Base-by-base conservation (phyloP, 2,797 vertebrate genomes). In the Sebastolobus alascanus region DNA sequence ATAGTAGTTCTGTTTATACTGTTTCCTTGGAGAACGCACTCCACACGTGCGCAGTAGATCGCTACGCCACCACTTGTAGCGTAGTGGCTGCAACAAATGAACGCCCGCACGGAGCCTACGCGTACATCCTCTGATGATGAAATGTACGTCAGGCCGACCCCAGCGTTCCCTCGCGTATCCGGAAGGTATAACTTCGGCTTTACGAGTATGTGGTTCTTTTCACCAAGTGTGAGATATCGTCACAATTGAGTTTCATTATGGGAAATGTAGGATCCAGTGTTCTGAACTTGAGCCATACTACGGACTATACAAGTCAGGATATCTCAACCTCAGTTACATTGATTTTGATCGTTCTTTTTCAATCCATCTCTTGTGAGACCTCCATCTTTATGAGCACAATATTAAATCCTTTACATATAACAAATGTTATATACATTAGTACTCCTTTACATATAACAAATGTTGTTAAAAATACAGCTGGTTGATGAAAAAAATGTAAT, bases 61-160 rank as follows among this genome's bases (percentile, higher is more conserved):
- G 16, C 6, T 18, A 46, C 7, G 16, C 7, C 8, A 20, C 43
- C 43, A 18, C 43, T 46, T 46, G 43, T 46, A 46, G 16, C 16
- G 16, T 18, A 46, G 43, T 46, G 43, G 43, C 43, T 18, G 43
- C 43, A 46, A 46, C 16, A 46, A 46, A 46, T 20, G 43, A 46
- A 46, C 0, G 43, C 16, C 43, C 0, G 16, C 43, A 46, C 43
- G 18, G 7, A 7, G 16, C 43, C 43, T 0, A 46, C 3, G 16
- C 43, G 43, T 8, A 46, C 43, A 46, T 18, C 43, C 43, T 20
- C 43, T 18, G 43, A 46, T 20, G 43, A 18, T 2, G 43, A 46
- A 18, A 8, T 46, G 8, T 8, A 18, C 43, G 2, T 46, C 16
- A 0, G 6, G 7, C 0, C 16, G 43, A 46, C 43, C 43, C 0